A percentile compares a stretch with the other conserved stretches of the same genome.
phyloP scores from a whole-genome alignment of 2,113 vertebrate species.

The Oreochromis aureus region DNA sequence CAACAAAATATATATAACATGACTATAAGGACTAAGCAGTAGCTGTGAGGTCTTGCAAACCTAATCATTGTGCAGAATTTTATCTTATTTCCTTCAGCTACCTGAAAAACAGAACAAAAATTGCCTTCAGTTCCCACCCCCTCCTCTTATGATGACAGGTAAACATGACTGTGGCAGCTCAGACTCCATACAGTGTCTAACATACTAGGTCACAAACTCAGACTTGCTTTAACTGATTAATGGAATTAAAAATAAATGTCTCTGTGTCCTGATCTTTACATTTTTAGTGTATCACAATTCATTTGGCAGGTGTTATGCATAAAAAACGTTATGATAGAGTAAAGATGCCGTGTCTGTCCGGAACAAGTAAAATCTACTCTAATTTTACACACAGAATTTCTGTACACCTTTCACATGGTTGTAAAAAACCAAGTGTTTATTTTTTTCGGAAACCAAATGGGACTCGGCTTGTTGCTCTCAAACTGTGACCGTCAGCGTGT shows the following conservation, averaged over 20 bases:
- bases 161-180: background rate
- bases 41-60: background rate
- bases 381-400: background rate
- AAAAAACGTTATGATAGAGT: background rate
- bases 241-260: fast-evolving
- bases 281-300: background rate
- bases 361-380: background rate
- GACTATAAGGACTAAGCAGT: background rate
- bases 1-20: background rate
- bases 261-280: background rate
- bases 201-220: background rate
- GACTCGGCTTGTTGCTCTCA: background rate
- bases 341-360: fast-evolving
- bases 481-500: background rate
- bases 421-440: background rate
- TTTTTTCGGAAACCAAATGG: background rate
- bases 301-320: background rate
- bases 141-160: background rate
- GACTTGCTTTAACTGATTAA: background rate
- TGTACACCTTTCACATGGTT: background rate
- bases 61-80: background rate
- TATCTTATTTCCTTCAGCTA: background rate
- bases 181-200: background rate
- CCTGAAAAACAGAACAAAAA: background rate
- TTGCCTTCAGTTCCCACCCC: background rate